Base-by-base conservation (phyloP, 2,888 invertebrate species). In the Myopa tessellatipennis region DNA sequence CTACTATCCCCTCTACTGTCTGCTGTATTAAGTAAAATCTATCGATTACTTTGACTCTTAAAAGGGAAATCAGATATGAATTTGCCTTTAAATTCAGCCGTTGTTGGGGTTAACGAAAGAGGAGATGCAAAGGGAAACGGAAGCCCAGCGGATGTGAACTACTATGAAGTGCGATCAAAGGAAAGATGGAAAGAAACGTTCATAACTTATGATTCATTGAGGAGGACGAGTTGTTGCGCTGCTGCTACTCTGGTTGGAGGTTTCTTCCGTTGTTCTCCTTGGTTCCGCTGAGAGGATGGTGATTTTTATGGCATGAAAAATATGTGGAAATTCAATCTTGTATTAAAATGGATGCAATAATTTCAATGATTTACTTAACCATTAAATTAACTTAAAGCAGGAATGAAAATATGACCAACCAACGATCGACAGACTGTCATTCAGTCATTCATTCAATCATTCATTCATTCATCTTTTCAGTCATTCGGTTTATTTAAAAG, bases 361-460 rank as follows among this genome's bases (percentile, higher is more conserved):
- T 26, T 26, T 26, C 26, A 26, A 26, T 26, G 1, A 26, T 1
- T 26, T 26, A 26, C 26, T 26, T 26, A 26, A 26, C 26, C 26
- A 2, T 26, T 26, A 2, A 26, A 26, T 1, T 26, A 1, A 26
- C 26, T 26, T 26, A 1, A 1, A 26, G 2, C 1, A 26, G 26
- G 26, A 26, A 26, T 2, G 26, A 26, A 26, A 26, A 26, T 26
- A 26, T 26, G 26, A 26, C 1, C 63, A 72, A 78, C 73, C 67
- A 61, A 38, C 74, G 76, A 78, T 76, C 63, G 79, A 82, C 79
- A 76, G 67, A 16, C 58, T 78, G 76, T 45, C 45, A 1, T 0
- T 45, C 3, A 45, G 6, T 45, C 45, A 26, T 2, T 26, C 26
- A 26, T 26, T 26, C 26, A 1, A 2, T 26, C 26, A 2, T 26